Conservation (phyloP, 2,888 invertebrate genomes). For the Aphrophora alni region DNA sequence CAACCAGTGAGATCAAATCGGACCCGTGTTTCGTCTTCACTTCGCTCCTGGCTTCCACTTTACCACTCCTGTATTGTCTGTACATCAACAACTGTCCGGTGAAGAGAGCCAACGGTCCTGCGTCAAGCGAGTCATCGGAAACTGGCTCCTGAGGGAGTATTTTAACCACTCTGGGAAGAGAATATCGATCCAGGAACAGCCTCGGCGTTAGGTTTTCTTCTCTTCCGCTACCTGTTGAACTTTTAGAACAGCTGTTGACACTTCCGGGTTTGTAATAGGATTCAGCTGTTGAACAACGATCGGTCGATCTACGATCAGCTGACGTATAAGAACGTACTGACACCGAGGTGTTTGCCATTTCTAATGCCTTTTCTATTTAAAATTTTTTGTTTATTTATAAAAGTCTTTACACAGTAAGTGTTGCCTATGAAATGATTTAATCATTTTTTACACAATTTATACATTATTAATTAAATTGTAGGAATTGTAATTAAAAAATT, state of each 20-base stretch:
- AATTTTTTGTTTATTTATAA: neutral
- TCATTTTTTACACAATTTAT: neutral
- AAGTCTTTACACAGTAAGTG: neutral
- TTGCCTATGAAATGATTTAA: neutral
- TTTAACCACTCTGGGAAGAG: conserved; percentile 58
- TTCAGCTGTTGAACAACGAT: conserved; percentile 22
- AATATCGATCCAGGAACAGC: conserved; percentile 58
- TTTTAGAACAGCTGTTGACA: conserved; percentile 33
- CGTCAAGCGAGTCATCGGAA: conserved; percentile 46
- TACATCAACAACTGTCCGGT: conserved; percentile 57
- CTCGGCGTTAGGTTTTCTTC: conserved; percentile 49
- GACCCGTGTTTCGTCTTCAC: conserved; percentile 51
- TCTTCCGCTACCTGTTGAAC: conserved; percentile 25
- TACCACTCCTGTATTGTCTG: conserved; percentile 60
- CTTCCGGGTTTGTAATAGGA: conserved; percentile 23
- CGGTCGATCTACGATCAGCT: conserved; percentile 21
- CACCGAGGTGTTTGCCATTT: conserved; percentile 32
- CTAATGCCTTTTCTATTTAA: neutral
- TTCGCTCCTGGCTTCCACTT: conserved; percentile 57
- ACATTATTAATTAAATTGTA: no score
- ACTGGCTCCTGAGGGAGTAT: conserved; percentile 51
- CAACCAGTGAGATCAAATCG: conserved; percentile 58
- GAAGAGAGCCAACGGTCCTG: conserved; percentile 58
- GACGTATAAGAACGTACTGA: conserved; percentile 23
- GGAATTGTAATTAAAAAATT: no score